Percentiles rank a stretch among this genome's conserved stretches.
These are phyloP conservation scores for Odontothrips loti DNA, from an alignment of 2,888 invertebrate species.

Conservation along the genomic window DNA sequence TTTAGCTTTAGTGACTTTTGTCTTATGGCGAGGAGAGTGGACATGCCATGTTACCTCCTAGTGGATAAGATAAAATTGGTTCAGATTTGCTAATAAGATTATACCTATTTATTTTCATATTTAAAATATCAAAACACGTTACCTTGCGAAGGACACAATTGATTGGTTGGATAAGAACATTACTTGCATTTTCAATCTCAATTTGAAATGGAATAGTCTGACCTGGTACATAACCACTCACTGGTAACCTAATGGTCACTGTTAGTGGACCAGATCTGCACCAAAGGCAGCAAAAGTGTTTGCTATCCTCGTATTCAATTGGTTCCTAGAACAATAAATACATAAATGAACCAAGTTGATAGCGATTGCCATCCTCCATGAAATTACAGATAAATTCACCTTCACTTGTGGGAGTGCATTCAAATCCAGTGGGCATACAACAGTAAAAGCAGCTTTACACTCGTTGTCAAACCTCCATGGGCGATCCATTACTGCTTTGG, in stretches of 20 bases:
- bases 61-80: slow-evolving; percentile 44
- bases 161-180: slow-evolving; percentile 59
- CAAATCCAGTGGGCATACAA: slow-evolving; percentile 75
- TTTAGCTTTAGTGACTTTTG: slow-evolving; percentile 55
- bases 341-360: not conserved
- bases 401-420: slow-evolving; percentile 68
- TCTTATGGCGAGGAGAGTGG: slow-evolving; percentile 58
- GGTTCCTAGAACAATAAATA: slow-evolving; percentile 53
- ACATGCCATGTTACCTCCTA: slow-evolving; percentile 61
- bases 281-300: slow-evolving; percentile 74
- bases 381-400: slow-evolving; percentile 45
- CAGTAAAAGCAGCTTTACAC: slow-evolving; percentile 74
- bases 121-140: no score
- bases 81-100: not conserved
- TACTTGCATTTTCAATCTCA: slow-evolving; percentile 71
- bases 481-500: slow-evolving; percentile 73
- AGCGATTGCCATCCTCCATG: no score
- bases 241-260: slow-evolving; percentile 63
- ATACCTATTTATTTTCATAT: not conserved
- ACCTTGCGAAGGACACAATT: slow-evolving; percentile 65
- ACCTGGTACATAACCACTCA: slow-evolving; percentile 71
- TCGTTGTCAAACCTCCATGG: slow-evolving; percentile 83
- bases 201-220: slow-evolving; percentile 67
- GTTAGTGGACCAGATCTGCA: slow-evolving; percentile 69
- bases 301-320: slow-evolving; percentile 63